Evolutionary conservation across 2,888 invertebrate species (phyloP), one percentile per base, ranked within the genome.

Genomic region (Melolontha melolontha): DNA sequence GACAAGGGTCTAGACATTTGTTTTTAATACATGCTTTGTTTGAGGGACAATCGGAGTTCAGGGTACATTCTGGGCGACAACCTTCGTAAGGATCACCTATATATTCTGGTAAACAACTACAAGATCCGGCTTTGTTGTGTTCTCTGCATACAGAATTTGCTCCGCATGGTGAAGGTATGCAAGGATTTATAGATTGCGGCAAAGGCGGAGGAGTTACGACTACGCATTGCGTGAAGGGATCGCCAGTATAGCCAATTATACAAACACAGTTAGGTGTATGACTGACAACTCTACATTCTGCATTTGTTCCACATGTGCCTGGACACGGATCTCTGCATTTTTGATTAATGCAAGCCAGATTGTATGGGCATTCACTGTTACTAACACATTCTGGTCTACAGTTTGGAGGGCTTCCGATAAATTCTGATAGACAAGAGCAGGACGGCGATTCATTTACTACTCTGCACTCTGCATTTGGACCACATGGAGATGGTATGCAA

Each of bases 221-320:
- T 11, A 59, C 52, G 49, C 74, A 74, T 27, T 69, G 55, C 2
- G 69, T 71, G 40, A 74, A 74, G 5, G 74, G 72, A 50, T 80
- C 80, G 8, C 79, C 79, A 63, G 74, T 71, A 70, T 74, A 90
- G 70, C 87, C 88, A 79, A 86, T 82, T 62, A 86, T 84, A 79
- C 95, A 95, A 55, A 89, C 87, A 79, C 95, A 95, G 85, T 91
- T 90, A 7, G 92, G 90, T n/a, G 90, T 89, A 75, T 93, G 93
- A 76, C 92, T 92, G 2, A 91, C 87, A 5, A 92, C 92, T 68
- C 89, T 87, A 76, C 93, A 94, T 73, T 89, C 87, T 10, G 93
- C 91, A 80, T 89, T 90, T 42, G 83, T 79, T 42, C 92, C 93
- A 79, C 94, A 94, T 5, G 90, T 87, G 68, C 89, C 87, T 55